Percentiles rank a stretch among this genome's conserved stretches.
Conservation (phyloP, 2,888 invertebrate species). For the Diabrotica balteata region DNA sequence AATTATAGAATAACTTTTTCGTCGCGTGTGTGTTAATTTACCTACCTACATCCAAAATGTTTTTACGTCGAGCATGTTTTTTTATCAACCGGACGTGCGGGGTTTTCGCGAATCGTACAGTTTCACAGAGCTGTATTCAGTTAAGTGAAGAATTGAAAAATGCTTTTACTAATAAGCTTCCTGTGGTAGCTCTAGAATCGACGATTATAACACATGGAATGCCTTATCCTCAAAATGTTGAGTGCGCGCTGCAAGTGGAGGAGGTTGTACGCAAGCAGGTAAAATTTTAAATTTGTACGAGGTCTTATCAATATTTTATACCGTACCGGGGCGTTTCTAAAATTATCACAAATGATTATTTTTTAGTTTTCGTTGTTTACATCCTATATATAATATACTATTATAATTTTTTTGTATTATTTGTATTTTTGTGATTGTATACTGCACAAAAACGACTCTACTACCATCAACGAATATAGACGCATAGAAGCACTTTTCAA, state of each 20-base stretch:
- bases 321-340: no score
- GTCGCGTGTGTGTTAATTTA: neutral
- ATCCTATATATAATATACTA: no score
- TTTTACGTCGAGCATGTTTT: no score
- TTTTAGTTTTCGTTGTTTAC: no score
- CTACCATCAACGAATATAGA: no score
- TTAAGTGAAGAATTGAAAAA: slow-evolving; percentile 66
- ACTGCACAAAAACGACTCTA: no score
- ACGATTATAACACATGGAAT: slow-evolving; percentile 99
- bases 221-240: slow-evolving; percentile 90
- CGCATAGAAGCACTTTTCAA: no score
- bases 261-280: slow-evolving; percentile 75
- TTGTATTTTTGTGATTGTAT: no score
- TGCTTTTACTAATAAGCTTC: slow-evolving; percentile 69
- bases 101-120: slow-evolving; percentile 3
- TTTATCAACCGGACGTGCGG: neutral
- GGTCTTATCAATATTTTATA: slow-evolving; percentile 16
- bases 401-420: no score
- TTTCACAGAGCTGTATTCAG: slow-evolving; percentile 17
- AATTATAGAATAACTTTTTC: neutral
- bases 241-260: slow-evolving; percentile 85
- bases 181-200: slow-evolving; percentile 94
- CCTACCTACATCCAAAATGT: neutral
- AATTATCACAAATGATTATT: no score
- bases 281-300: slow-evolving; percentile 26